Base-by-base conservation (phyloP, 2,797 vertebrate genomes). In the Carduelis carduelis region DNA sequence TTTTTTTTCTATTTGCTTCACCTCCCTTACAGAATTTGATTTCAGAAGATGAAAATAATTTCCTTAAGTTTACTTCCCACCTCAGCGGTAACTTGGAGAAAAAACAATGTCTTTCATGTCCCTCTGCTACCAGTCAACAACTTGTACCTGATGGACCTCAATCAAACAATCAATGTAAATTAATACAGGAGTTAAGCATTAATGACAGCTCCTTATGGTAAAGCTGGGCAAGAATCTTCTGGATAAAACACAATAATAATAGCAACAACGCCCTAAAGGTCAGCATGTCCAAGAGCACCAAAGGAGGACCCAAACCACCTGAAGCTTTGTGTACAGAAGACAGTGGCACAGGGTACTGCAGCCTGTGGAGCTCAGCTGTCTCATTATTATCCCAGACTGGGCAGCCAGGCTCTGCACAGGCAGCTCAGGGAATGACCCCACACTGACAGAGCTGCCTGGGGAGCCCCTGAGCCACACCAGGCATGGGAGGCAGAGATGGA, bases 321-420 rank as follows among this genome's bases (percentile, higher is more conserved):
- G 6, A 68, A 56, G 9, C 21, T 41, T 17, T 1, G 27, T 1
- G 30, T 17, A 15, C 19, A 49, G 9, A 15, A 59, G 49, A 22
- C 0, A 12, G 49, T 13, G 14, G 61, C 32, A 18, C 8, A 13
- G 69, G 9, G 10, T 16, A 43, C 0, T 78, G 64, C 32, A 61
- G 35, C 9, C 3, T 65, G 44, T 55, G 32, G 50, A 82, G 39
- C 20, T 39, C 24, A 22, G 49, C 13, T 32, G 23, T 4, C 16
- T 84, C 47, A 22, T 26, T 63, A 14, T 92, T 16, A 28, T 19
- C 21, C 39, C 32, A 11, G 57, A 24, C 14, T 19, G 43, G 26
- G 43, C 43, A 91, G 11, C 34, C 63, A 65, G 5, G 24, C 32
- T 26, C 66, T 75, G 39, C 77, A 32, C 0, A 1, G 66, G 50